Evolutionary conservation across 2,888 invertebrate genomes (phyloP).

Genomic region (Tenthredo scrophulariae): DNA sequence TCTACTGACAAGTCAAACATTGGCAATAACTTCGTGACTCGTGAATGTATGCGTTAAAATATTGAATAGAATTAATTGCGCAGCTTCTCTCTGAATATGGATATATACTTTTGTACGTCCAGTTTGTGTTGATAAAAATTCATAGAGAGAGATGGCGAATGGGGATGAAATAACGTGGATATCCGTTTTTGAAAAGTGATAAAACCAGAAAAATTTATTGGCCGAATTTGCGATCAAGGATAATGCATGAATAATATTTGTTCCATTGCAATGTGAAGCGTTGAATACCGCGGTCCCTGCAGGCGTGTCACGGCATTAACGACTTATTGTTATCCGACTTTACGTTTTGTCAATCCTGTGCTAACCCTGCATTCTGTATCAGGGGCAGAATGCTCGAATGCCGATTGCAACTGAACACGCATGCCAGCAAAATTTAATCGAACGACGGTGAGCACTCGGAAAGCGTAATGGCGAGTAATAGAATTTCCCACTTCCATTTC

Average conservation of each 20-base stretch:
- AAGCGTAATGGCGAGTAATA: conserved; percentile 51
- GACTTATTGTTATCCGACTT: conserved; percentile 50
- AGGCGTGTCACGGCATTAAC: conserved; percentile 32
- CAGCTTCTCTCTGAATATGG: not conserved
- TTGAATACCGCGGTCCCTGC: not conserved
- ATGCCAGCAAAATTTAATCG: conserved; percentile 45
- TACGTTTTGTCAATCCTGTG: conserved; percentile 24
- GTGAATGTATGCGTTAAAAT: not conserved
- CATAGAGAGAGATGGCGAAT: not conserved
- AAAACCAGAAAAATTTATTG: not conserved
- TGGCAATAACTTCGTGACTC: not conserved
- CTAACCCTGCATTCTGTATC: not conserved
- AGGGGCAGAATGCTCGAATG: conserved; percentile 1
- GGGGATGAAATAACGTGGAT: not conserved
- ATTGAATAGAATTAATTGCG: not conserved
- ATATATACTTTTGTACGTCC: not conserved
- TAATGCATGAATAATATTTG: conserved; percentile 32
- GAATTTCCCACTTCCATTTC: conserved; percentile 50
- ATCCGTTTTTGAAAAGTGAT: not conserved
- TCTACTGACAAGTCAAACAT: not conserved
- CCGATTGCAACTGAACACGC: conserved; percentile 5
- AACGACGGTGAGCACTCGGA: conserved; percentile 43
- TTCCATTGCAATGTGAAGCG: not conserved
- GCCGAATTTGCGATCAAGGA: not conserved
- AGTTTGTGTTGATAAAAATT: conserved; percentile 1